Evolutionary conservation across 1,140 invertebrate genomes (phyloP).

Genomic region (Caenorhabditis briggsae): DNA sequence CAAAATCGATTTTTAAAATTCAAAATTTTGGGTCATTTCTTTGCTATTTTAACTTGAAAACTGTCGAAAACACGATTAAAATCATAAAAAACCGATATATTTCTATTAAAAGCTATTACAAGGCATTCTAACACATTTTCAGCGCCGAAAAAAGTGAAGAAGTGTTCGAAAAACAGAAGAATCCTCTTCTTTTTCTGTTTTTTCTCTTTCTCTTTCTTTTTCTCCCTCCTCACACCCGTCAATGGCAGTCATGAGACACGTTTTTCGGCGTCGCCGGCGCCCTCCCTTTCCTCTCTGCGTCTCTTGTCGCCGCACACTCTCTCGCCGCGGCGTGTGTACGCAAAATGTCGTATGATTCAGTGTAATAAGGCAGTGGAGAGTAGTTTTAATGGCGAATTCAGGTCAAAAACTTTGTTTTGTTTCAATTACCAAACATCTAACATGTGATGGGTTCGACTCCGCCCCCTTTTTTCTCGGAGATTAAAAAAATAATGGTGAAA

Average conservation of each 20-base stretch:
- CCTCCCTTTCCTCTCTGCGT: background rate
- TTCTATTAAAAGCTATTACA: too few relatives aligned
- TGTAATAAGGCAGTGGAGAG: slow-evolving; percentile 21
- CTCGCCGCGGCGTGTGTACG: background rate
- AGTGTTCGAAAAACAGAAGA: slow-evolving; percentile 16
- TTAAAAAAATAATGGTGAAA: background rate
- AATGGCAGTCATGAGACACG: slow-evolving; percentile 53
- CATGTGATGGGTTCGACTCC: background rate
- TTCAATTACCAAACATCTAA: slow-evolving; percentile 10
- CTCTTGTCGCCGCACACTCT: slow-evolving; percentile 2
- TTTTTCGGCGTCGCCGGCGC: background rate
- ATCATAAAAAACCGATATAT: too few relatives aligned
- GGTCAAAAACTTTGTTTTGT: slow-evolving; percentile 9
- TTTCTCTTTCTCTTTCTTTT: background rate
- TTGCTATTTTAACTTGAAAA: too few relatives aligned
- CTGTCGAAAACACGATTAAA: too few relatives aligned
- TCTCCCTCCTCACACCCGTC: slow-evolving; percentile 8
- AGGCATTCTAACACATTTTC: too few relatives aligned
- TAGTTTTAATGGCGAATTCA: slow-evolving; percentile 1
- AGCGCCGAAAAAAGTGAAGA: background rate
- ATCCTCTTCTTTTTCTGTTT: background rate
- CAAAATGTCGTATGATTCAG: slow-evolving; percentile 44
- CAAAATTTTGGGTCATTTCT: too few relatives aligned
- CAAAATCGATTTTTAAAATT: too few relatives aligned
- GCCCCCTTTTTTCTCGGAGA: background rate